phyloP scores from a whole-genome alignment of 53 echinoderm and acorn worm genomes.

The Temnopleurus reevesii region DNA sequence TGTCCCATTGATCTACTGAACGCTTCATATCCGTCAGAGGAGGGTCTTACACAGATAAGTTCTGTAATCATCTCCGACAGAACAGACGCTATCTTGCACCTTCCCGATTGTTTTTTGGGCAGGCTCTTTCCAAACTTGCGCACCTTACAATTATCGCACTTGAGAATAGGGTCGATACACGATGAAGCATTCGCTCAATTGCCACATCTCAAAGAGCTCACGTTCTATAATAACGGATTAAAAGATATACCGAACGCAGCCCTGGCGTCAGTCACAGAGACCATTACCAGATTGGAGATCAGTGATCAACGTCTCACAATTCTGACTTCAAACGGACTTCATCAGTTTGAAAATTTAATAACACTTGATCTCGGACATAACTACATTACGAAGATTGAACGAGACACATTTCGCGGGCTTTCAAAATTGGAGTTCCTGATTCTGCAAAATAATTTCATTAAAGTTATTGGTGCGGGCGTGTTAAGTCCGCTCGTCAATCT shows the following conservation, averaged over 20 bases:
- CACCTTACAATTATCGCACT: not conserved
- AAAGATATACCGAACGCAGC: not conserved
- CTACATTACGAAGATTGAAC: not conserved
- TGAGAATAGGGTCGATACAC: not conserved
- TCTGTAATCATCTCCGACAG: not conserved
- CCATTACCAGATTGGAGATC: not conserved
- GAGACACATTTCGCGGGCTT: not conserved
- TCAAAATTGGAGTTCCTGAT: not conserved
- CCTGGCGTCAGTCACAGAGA: not conserved
- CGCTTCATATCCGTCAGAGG: not conserved
- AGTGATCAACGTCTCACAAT: not conserved
- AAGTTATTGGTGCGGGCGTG: not conserved
- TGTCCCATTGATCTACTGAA: not conserved
- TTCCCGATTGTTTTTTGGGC: not conserved
- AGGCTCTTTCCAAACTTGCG: not conserved
- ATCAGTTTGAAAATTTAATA: not conserved
- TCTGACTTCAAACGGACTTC: not conserved
- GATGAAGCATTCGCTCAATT: constrained; percentile 31
- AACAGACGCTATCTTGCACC: not conserved
- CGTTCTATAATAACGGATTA: not conserved
- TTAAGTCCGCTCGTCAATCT: not conserved
- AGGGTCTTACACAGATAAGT: not conserved
- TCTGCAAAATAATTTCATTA: not conserved
- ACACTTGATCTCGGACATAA: not conserved
- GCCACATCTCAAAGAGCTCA: not conserved